phyloP scores from a whole-genome alignment of 2,797 vertebrate genomes.

The Clarias laeviceps region DNA sequence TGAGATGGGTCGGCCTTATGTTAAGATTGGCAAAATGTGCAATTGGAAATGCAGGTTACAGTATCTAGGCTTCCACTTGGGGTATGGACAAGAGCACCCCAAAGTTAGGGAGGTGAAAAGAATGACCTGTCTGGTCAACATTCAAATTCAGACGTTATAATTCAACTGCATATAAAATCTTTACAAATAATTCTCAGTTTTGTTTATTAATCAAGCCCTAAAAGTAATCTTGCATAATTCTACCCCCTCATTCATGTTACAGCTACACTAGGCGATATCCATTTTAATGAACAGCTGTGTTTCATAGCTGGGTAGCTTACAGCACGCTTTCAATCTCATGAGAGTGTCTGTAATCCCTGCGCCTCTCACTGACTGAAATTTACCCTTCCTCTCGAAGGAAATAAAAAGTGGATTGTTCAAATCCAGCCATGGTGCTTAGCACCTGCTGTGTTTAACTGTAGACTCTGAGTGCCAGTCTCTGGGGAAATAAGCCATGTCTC shows the following conservation, averaged over 20 bases:
- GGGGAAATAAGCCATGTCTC: constrained; percentile 63
- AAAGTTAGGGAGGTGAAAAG: background rate
- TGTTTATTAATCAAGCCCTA: background rate
- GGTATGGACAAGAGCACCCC: background rate
- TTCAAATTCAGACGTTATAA: background rate
- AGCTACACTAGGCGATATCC: background rate
- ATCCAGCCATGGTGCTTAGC: constrained; percentile 51
- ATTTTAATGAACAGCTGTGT: constrained; percentile 20
- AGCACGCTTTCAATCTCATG: constrained; percentile 6
- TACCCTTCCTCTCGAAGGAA: constrained; percentile 66
- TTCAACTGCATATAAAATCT: background rate
- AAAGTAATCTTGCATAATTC: background rate
- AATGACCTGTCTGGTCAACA: background rate
- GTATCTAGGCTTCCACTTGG: background rate
- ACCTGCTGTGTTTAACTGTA: constrained; percentile 57
- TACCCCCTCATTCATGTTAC: background rate
- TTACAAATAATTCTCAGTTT: background rate
- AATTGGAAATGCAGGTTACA: background rate
- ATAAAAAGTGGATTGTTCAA: constrained; percentile 65
- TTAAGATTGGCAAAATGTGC: background rate
- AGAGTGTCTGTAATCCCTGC: constrained; percentile 26
- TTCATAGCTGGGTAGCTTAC: background rate
- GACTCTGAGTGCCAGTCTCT: constrained; percentile 60
- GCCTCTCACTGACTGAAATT: constrained; percentile 62
- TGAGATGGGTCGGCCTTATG: background rate